A percentile compares a stretch with the other conserved stretches of the same genome.
Conservation (phyloP, 2,888 invertebrate genomes). For the Caenorhabditis afra region DNA sequence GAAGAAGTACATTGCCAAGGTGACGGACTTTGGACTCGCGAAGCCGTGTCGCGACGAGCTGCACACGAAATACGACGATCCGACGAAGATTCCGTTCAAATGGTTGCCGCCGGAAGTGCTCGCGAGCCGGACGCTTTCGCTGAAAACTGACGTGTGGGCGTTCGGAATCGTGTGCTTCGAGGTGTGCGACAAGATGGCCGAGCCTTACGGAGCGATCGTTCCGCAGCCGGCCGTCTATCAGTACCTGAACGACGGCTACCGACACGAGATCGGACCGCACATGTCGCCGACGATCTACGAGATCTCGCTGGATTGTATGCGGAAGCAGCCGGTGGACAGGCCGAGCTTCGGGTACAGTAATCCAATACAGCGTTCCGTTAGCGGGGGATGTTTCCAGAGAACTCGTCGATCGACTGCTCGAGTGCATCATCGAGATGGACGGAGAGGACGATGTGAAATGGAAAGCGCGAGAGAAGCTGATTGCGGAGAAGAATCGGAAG, state of each 20-base stretch:
- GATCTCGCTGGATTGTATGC: constrained; percentile 64
- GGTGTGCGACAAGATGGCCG: constrained; percentile 55
- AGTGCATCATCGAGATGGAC: constrained; percentile 41
- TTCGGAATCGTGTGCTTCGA: constrained; percentile 66
- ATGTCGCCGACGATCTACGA: constrained; percentile 66
- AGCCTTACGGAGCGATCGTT: constrained; percentile 60
- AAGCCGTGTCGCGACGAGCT: constrained; percentile 61
- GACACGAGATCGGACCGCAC: constrained; percentile 30
- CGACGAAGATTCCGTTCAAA: constrained; percentile 66
- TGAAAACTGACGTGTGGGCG: constrained; percentile 68
- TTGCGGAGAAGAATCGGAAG: constrained; percentile 26
- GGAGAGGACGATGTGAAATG: constrained; percentile 44
- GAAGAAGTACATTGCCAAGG: constrained; percentile 62
- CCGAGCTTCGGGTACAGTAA: constrained; percentile 57
- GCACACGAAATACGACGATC: constrained; percentile 60
- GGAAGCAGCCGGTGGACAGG: constrained; percentile 61
- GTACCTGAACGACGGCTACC: constrained; percentile 59
- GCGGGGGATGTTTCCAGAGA: constrained; percentile 32
- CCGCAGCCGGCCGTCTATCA: constrained; percentile 34
- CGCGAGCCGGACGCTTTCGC: constrained; percentile 53
- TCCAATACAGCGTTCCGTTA: neutral
- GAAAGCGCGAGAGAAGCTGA: constrained; percentile 30
- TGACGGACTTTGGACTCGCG: constrained; percentile 71
- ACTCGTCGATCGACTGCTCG: constrained; percentile 24
- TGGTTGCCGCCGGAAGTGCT: constrained; percentile 72